phyloP scores from a whole-genome alignment of 1,140 invertebrate species.

The Leptoteleia sp. region DNA sequence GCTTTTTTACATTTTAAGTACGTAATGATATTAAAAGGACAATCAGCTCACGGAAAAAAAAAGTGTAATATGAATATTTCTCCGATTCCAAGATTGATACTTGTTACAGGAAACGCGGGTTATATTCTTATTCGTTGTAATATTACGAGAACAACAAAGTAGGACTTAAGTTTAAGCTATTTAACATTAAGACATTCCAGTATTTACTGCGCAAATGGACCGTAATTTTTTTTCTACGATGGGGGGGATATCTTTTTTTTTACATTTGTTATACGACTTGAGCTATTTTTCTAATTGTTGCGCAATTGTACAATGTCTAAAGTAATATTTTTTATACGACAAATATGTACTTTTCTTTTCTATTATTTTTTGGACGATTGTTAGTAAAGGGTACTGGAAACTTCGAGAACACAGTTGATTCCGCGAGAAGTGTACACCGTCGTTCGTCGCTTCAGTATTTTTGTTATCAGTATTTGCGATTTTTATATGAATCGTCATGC shows the following conservation, averaged over 20 bases:
- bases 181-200: conserved; percentile 62
- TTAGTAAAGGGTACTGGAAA: conserved; percentile 47
- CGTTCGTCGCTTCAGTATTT: conserved; percentile 77
- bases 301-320: conserved; percentile 51
- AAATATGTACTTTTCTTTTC: not conserved
- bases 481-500: conserved; percentile 67
- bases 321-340: conserved; percentile 56
- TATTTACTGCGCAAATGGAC: conserved; percentile 50
- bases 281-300: conserved; percentile 56
- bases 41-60: too few relatives aligned
- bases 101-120: conserved; percentile 19
- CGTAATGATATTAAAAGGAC: too few relatives aligned
- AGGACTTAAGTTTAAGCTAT: conserved; percentile 22
- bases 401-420: conserved; percentile 36
- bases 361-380: conserved; percentile 15
- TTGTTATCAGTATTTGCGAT: conserved; percentile 80
- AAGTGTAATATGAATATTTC: conserved; percentile 22
- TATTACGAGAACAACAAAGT: conserved; percentile 39
- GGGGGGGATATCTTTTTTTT: conserved; percentile 46
- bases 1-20: too few relatives aligned
- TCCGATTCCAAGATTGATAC: conserved; percentile 12
- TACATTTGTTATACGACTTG: conserved; percentile 50
- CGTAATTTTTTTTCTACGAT: conserved; percentile 23
- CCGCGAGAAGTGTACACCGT: conserved; percentile 57
- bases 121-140: conserved; percentile 49